These are phyloP conservation scores for Rhabdophis nuchalis DNA, from an alignment of 2,797 vertebrate species.

Conservation along the genomic window DNA sequence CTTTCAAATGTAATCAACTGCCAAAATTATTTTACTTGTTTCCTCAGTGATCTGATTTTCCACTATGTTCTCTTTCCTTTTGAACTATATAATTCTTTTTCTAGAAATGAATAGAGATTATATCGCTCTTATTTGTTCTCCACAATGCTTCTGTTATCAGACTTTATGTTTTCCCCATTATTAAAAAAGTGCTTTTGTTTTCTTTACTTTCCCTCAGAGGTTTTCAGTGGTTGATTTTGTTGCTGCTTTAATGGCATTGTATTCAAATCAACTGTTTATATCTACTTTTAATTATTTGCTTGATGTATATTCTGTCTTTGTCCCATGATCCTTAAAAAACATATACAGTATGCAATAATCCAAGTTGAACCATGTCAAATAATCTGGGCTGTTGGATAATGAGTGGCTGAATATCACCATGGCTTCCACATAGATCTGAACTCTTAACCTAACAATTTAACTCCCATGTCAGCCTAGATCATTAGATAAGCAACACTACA, in stretches of 20 bases:
- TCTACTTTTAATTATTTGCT: background rate
- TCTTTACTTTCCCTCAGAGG: background rate
- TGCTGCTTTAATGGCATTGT: background rate
- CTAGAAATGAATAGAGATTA: background rate
- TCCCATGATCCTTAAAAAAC: background rate
- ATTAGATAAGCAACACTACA: background rate
- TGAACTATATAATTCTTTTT: background rate
- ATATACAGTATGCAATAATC: background rate
- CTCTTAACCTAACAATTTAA: background rate
- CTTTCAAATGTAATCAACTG: background rate
- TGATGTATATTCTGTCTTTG: background rate
- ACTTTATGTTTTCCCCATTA: background rate
- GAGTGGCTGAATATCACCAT: background rate
- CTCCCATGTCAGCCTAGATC: background rate
- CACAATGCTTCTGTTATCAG: background rate
- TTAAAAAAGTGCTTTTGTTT: background rate
- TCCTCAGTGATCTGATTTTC: conserved; percentile 4
- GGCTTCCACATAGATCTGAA: background rate
- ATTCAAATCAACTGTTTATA: background rate
- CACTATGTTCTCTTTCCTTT: background rate
- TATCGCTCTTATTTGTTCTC: background rate
- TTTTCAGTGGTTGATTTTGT: background rate
- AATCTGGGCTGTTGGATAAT: background rate
- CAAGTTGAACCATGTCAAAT: background rate
- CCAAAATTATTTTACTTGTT: background rate